These are phyloP conservation scores for Bufo bufo DNA, from an alignment of 2,113 vertebrate species.

Conservation along the genomic window DNA sequence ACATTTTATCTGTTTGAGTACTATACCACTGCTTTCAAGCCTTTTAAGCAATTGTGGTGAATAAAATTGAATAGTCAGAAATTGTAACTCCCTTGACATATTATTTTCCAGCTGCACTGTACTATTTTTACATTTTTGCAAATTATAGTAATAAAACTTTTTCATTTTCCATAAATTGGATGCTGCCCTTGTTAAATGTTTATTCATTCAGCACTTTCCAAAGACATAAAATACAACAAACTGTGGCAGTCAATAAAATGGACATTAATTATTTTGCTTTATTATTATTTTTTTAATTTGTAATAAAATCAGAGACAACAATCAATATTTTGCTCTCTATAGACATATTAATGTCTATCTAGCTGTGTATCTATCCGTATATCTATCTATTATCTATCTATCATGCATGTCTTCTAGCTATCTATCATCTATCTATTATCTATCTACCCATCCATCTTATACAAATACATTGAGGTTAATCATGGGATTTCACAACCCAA, in stretches of 20 bases:
- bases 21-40: background rate
- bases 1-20: background rate
- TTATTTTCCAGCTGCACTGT: background rate
- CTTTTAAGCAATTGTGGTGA: background rate
- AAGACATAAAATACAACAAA: background rate
- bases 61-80: background rate
- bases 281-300: background rate
- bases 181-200: background rate
- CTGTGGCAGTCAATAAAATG: background rate
- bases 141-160: background rate
- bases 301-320: background rate
- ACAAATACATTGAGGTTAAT: background rate
- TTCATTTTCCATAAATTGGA: constrained; percentile 1
- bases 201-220: background rate
- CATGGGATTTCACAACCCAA: background rate
- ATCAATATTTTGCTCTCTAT: background rate
- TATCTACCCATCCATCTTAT: background rate
- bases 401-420: background rate
- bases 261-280: background rate
- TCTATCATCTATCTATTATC: background rate
- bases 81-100: background rate
- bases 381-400: background rate
- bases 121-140: background rate
- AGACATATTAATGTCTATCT: too few relatives aligned
- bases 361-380: background rate